These are phyloP conservation scores for Psittacula cyanocephala DNA, from an alignment of 2,113 vertebrate species.

Conservation along the genomic window DNA sequence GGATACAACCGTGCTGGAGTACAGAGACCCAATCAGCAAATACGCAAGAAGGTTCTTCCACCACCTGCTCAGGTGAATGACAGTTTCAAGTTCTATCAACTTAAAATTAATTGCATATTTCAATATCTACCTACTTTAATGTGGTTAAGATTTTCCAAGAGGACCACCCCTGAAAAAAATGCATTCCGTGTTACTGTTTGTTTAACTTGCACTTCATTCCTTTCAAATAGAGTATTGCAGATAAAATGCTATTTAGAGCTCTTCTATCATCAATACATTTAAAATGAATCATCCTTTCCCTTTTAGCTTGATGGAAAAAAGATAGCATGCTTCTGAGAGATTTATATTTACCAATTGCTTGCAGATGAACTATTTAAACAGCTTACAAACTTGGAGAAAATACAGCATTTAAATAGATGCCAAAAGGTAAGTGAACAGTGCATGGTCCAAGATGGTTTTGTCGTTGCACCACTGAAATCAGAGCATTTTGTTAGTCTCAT, in stretches of 20 bases:
- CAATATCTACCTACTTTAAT: conserved; percentile 27
- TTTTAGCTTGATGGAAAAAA: conserved; percentile 39
- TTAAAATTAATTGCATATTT: conserved; percentile 56
- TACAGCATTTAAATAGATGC: background rate
- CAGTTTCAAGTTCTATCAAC: conserved; percentile 28
- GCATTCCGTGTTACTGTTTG: conserved; percentile 50
- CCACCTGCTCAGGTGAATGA: conserved; percentile 93
- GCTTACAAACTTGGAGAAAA: background rate
- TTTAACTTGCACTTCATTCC: conserved; percentile 62
- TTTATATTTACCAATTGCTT: background rate
- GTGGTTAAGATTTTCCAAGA: conserved; percentile 35
- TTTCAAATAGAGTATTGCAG: conserved; percentile 27
- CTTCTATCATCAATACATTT: conserved; percentile 37
- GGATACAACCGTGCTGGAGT: conserved; percentile 86
- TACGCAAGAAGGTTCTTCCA: conserved; percentile 96
- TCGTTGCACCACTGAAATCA: background rate
- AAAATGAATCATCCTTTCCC: conserved; percentile 10
- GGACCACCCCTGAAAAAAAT: conserved; percentile 37
- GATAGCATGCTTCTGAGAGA: background rate
- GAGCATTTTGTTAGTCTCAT: background rate
- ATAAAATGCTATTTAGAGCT: conserved; percentile 47
- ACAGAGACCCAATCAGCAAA: conserved; percentile 88
- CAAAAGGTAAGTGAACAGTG: background rate
- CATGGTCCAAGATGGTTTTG: background rate
- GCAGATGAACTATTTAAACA: background rate